Evolutionary conservation across 2,113 vertebrate genomes (phyloP), one percentile per base, ranked within the genome.

Genomic region (Pteruthius melanotis): DNA sequence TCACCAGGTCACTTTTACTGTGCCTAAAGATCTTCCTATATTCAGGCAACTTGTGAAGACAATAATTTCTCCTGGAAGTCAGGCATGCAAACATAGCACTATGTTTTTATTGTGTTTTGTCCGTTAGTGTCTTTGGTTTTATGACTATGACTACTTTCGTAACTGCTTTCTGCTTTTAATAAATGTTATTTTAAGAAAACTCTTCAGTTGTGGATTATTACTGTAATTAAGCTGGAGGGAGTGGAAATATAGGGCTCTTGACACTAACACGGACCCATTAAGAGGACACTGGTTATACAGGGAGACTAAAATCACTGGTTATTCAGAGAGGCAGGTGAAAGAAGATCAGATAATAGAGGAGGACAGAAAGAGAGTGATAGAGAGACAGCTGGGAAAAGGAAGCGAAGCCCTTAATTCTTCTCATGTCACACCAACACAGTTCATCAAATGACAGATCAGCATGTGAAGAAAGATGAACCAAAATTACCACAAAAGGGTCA

Each of bases 401-500:
- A 76, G 18, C 24, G 70, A 89, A 61, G 11, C 28, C 11, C 19
- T 39, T 4, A 14, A 11, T 52, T 75, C 6, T 66, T 70, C 42
- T 79, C 26, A 31, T 2, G 1, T 63, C 19, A 64, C 30, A 50
- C 11, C 33, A 68, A 59, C 10, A 37, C 0, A 2, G 2, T 3
- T 82, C 60, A 31, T 75, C 47, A 91, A 77, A 83, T 24, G 16
- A 45, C 13, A 79, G n/a, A 82, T 12, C 39, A 89, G 14, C 27
- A 42, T 15, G 35, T 31, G 50, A 83, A 64, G 47, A 79, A 90
- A 83, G n/a, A 31, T 35, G 23, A 40, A 86, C 4, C 17, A 54
- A 76, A 83, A 80, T 66, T 79, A 70, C 3, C 10, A 19, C 6
- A 5, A 65, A 80, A 65, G 3, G 6, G 7, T 65, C 10, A 68